These are phyloP conservation scores for Manduca sexta DNA, from an alignment of 1,140 invertebrate genomes.

Conservation along the genomic window DNA sequence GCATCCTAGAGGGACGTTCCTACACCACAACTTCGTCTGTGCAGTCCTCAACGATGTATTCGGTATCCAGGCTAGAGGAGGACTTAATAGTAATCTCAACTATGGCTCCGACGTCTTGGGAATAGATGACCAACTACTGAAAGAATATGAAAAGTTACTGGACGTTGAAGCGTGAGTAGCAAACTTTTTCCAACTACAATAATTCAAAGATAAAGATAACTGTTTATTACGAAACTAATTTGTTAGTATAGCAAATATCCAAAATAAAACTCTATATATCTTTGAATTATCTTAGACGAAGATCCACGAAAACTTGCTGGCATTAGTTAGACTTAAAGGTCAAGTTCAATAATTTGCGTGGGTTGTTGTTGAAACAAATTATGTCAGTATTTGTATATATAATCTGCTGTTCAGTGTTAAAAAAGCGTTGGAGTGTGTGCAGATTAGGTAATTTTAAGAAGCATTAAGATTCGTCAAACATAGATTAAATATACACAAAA, in stretches of 20 bases:
- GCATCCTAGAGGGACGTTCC: slow-evolving; percentile 84
- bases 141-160: slow-evolving; percentile 84
- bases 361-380: too few relatives aligned
- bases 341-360: too few relatives aligned
- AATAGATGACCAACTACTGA: slow-evolving; percentile 83
- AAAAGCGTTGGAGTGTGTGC: too few relatives aligned
- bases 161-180: slow-evolving; percentile 81
- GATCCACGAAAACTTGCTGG: too few relatives aligned
- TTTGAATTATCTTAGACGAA: too few relatives aligned
- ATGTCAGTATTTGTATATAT: too few relatives aligned
- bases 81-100: slow-evolving; percentile 77
- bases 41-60: slow-evolving; percentile 93
- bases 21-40: slow-evolving; percentile 94
- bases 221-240: background rate
- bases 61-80: slow-evolving; percentile 91
- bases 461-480: too few relatives aligned
- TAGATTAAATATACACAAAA: too few relatives aligned
- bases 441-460: too few relatives aligned
- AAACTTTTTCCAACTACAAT: background rate
- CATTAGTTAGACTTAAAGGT: too few relatives aligned
- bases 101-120: slow-evolving; percentile 91
- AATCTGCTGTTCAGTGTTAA: too few relatives aligned
- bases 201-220: background rate
- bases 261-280: too few relatives aligned
- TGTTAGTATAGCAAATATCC: background rate